phyloP scores from a whole-genome alignment of 1,140 invertebrate genomes.

The Maniola jurtina region DNA sequence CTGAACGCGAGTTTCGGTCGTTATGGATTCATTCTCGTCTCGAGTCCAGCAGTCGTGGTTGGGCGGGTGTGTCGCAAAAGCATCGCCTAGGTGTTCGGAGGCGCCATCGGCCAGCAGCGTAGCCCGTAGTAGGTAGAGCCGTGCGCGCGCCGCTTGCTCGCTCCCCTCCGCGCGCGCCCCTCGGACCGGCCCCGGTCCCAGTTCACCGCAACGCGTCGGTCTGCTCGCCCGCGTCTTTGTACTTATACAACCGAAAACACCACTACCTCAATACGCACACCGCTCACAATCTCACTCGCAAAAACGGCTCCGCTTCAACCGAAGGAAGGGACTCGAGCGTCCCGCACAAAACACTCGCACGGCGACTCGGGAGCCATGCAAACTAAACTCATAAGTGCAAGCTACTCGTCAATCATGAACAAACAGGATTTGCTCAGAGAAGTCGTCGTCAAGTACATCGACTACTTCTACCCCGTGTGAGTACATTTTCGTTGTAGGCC shows the following conservation, averaged over 20 bases:
- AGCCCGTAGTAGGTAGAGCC: constrained; percentile 69
- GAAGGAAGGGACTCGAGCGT: constrained; percentile 53
- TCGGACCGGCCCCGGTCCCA: constrained; percentile 58
- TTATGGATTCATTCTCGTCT: constrained; percentile 56
- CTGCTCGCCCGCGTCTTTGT: constrained; percentile 60
- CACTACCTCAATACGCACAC: constrained; percentile 61
- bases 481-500: constrained; percentile 59
- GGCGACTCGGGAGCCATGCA: constrained; percentile 68
- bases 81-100: constrained; percentile 69
- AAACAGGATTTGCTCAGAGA: constrained; percentile 82
- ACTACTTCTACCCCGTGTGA: constrained; percentile 83
- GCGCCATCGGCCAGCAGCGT: constrained; percentile 70
- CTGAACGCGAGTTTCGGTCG: constrained; percentile 48
- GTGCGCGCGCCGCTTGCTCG: constrained; percentile 72
- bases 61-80: constrained; percentile 68
- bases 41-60: constrained; percentile 38
- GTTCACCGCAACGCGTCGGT: constrained; percentile 72
- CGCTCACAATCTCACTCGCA: constrained; percentile 44
- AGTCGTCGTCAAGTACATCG: constrained; percentile 83
- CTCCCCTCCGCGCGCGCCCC: constrained; percentile 52
- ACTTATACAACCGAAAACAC: constrained; percentile 37
- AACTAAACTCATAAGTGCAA: constrained; percentile 79
- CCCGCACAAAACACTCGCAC: constrained; percentile 52
- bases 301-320: constrained; percentile 62
- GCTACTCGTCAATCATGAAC: constrained; percentile 81